Base-by-base conservation (phyloP, 2,797 vertebrate genomes). In the Melanotaenia maccullochi region DNA sequence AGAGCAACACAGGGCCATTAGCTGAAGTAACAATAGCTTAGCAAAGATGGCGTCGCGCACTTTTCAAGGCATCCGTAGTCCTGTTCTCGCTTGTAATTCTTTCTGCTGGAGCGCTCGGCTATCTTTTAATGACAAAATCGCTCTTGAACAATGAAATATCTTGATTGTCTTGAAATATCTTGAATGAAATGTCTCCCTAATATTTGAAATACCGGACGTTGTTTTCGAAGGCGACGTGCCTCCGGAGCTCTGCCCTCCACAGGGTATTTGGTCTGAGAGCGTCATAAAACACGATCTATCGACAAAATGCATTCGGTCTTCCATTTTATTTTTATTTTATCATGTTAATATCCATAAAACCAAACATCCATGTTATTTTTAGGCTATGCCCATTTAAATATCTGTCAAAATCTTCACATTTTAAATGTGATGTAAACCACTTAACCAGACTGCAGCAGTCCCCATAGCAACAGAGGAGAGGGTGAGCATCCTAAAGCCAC, bases 391-490 rank as follows among this genome's bases (percentile, higher is more conserved):
- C 11, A 28, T 55, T 25, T 52, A 44, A 73, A 64, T 16, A 44
- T 3, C 22, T 33, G 51, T 20, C 13, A 1, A 65, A 5, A 73
- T 44, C 14, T 58, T 9, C 12, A 36, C 11, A 16, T 70, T 61
- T 71, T 16, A 65, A 66, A 49, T 57, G 44, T 73, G 75, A 85
- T 85, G 76, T 73, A 78, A 87, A 84, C 73, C 73, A 62, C 57
- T 68, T 44, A 84, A 79, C 71, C 84, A 85, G 91, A 93, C 93
- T 93, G 93, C 93, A 92, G 93, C 90, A 89, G 94, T 95, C 93
- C 85, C 94, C 93, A 95, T 95, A 87, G 95, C 93, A 95, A 95
- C 94, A 83, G 90, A 93, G 85, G 89, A 77, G 86, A 85, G 84
- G 86, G 52, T 77, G 81, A 82, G 76, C 78, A 83, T 89, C 86